Conservation (phyloP, 2,113 vertebrate genomes). For the Trachemys scripta region DNA sequence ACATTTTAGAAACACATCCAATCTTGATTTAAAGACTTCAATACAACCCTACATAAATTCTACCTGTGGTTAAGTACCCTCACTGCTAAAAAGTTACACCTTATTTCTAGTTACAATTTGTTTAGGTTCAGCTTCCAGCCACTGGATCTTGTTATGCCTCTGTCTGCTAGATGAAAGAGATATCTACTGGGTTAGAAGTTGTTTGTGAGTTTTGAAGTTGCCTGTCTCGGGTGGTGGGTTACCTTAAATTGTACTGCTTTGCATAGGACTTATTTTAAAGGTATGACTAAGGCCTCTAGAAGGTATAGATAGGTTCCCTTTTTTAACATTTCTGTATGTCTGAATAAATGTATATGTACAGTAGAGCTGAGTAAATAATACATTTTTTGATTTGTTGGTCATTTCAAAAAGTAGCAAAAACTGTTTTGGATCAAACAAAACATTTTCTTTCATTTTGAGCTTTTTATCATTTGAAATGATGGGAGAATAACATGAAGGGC, state of each 20-base stretch:
- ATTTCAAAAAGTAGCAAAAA: background rate
- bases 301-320: background rate
- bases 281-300: background rate
- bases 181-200: background rate
- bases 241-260: background rate
- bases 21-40: background rate
- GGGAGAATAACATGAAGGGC: too few relatives aligned
- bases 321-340: background rate
- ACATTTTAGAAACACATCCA: background rate
- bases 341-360: background rate
- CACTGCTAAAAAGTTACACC: background rate
- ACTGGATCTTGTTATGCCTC: background rate
- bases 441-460: background rate
- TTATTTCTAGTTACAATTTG: background rate
- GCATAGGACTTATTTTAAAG: background rate
- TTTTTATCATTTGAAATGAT: background rate
- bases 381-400: background rate
- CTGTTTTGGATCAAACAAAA: background rate
- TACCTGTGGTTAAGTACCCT: background rate
- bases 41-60: background rate
- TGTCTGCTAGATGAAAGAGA: background rate
- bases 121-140: background rate
- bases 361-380: background rate
- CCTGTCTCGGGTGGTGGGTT: background rate
- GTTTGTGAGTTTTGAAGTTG: background rate